Conservation (phyloP, 2,888 invertebrate genomes). For the Pseudococcus longispinus region DNA sequence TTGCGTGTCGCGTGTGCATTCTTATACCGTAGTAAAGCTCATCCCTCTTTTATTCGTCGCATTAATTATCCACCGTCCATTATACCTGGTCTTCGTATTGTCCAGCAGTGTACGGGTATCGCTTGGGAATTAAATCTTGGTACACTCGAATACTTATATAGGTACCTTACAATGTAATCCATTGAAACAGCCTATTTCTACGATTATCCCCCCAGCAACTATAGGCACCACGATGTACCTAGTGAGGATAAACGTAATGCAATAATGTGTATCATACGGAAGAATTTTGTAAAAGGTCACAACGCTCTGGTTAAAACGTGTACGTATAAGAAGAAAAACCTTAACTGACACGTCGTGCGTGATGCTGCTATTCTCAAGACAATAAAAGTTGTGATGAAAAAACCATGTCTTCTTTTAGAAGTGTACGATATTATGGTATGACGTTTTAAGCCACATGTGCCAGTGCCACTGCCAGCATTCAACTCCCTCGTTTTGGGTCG, state of each 20-base stretch:
- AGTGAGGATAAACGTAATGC: not conserved
- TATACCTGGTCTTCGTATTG: not conserved
- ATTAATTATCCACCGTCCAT: conserved; percentile 9
- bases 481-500: not conserved
- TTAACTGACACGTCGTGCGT: conserved; percentile 38
- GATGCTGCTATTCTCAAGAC: conserved; percentile 45
- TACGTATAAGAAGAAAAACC: conserved; percentile 15
- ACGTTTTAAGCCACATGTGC: conserved; percentile 25
- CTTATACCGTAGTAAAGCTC: not conserved
- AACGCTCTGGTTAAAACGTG: not conserved
- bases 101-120: not conserved
- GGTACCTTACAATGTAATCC: not conserved
- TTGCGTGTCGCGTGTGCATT: not conserved
- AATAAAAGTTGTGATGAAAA: conserved; percentile 39
- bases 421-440: not conserved
- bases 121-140: not conserved
- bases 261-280: conserved; percentile 12
- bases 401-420: conserved; percentile 14
- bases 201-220: not conserved
- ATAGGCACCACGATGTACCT: not conserved
- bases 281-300: conserved; percentile 29
- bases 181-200: not conserved
- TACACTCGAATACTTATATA: not conserved
- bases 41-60: not conserved
- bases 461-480: not conserved